These are phyloP conservation scores for Palythoa grandis DNA, from an alignment of 92 coral and sea anemone species.

Conservation along the genomic window DNA sequence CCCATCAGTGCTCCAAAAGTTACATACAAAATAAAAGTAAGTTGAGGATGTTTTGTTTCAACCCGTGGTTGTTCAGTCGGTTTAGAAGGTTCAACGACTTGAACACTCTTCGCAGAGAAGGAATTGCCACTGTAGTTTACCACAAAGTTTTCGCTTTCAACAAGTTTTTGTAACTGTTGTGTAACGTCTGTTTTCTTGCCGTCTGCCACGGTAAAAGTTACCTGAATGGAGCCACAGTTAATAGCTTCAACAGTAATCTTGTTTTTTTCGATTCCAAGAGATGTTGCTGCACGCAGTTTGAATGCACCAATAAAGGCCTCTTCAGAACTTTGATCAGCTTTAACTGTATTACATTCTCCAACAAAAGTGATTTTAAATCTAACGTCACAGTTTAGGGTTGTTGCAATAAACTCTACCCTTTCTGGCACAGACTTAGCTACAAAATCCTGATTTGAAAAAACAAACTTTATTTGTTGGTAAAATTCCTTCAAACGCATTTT, in stretches of 20 bases:
- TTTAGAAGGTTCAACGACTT: conserved; percentile 39
- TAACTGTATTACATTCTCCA: conserved; percentile 19
- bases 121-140: conserved; percentile 46
- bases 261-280: conserved; percentile 33
- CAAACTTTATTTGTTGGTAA: conserved; percentile 7
- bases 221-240: conserved; percentile 78
- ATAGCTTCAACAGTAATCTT: conserved; percentile 45
- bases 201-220: conserved; percentile 61
- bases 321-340: conserved; percentile 10
- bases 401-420: background rate
- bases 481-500: background rate
- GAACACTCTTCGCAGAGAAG: conserved; percentile 55
- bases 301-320: conserved; percentile 47
- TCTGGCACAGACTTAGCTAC: conserved; percentile 21
- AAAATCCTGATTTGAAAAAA: background rate
- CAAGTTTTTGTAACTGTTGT: conserved; percentile 45
- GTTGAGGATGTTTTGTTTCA: conserved; percentile 41
- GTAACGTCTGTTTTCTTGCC: conserved; percentile 62
- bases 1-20: conserved; percentile 85
- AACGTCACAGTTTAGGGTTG: conserved; percentile 16
- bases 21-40: conserved; percentile 78
- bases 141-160: conserved; percentile 44
- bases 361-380: conserved; percentile 24
- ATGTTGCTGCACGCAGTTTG: conserved; percentile 9
- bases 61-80: conserved; percentile 23